These are phyloP conservation scores for Hylaeus anthracinus DNA, from an alignment of 1,140 invertebrate genomes.

Conservation along the genomic window DNA sequence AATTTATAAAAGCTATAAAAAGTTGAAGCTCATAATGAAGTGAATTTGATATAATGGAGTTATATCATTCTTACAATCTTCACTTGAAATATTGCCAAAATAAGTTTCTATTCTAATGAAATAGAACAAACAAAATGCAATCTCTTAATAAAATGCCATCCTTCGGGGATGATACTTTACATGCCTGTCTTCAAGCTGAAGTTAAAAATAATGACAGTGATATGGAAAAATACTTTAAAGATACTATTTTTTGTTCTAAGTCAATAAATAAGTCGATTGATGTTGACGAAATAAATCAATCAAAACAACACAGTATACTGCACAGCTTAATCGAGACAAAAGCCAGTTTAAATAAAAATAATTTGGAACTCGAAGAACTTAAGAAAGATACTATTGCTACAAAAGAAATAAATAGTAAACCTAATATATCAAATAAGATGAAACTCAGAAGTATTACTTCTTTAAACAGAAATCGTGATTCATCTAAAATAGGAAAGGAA, in stretches of 20 bases:
- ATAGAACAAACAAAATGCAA: constrained; percentile 19
- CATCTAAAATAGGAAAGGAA: background rate
- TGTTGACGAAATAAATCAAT: background rate
- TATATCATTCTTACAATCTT: background rate
- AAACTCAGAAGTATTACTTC: background rate
- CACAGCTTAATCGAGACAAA: background rate
- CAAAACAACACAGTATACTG: background rate
- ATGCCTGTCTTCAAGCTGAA: constrained; percentile 52
- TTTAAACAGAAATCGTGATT: background rate
- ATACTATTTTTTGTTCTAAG: constrained; percentile 20
- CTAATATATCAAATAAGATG: background rate
- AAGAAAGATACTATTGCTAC: constrained; percentile 13
- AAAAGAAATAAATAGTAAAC: background rate
- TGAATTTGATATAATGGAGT: background rate
- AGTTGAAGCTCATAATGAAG: background rate
- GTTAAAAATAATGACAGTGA: constrained; percentile 42
- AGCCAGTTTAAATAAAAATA: background rate
- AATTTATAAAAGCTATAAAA: background rate
- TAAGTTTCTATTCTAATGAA: background rate
- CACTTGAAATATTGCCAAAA: background rate
- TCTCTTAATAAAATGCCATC: constrained; percentile 50
- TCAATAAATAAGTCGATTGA: background rate
- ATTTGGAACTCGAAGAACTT: constrained; percentile 7
- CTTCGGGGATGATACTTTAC: constrained; percentile 60
- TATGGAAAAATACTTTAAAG: constrained; percentile 56